Evolutionary conservation across 2,113 vertebrate genomes (phyloP), one percentile per base, ranked within the genome.

Genomic region (Pseudorasbora parva): DNA sequence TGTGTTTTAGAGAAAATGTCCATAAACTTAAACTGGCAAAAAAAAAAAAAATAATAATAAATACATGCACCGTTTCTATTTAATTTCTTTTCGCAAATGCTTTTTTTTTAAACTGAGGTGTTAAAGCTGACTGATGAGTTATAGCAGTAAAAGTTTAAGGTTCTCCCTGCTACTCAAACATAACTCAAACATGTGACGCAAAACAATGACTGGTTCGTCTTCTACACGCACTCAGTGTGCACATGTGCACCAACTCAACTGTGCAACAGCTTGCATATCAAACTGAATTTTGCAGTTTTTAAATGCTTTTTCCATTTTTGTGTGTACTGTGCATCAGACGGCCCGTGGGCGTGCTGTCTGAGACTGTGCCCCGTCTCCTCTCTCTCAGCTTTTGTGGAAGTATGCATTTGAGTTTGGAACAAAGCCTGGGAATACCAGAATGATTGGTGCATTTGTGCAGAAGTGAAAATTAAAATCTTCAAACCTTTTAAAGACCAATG

Each of bases 281-380:
- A 12, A 14, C 51, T 43, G 71, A 77, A n/a, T 37, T 23, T 15
- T 6, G 23, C 4, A 19, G 37, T 23, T 78, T 60, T 33, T 54
- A 2, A 57, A 56, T 77, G 30, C 4, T 19, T 25, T 59, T 47
- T 21, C 21, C 23, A 45, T 25, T 64, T 64, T 21, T 66, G 59
- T 47, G 77, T 19, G 59, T 66, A 80, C 66, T 33, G 60, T 80
- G 60, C 78, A 66, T 80, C 78, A 80, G 78, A 49, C 45, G 9
- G 43, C 66, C 60, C 1, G 78, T 80, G 60, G 59, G 78, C 60
- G 78, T 49, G 15, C 57, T 66, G 43, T 80, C 78, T 80, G 43
- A 80, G 41, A 80, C 60, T 51, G 56, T 45, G n/a, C 43, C 60
- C 8, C 6, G 60, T 66, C 45, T 66, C 30, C 76, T 45, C 76